Base-by-base conservation (phyloP, 2,888 invertebrate species). In the Oasisia sp. region DNA sequence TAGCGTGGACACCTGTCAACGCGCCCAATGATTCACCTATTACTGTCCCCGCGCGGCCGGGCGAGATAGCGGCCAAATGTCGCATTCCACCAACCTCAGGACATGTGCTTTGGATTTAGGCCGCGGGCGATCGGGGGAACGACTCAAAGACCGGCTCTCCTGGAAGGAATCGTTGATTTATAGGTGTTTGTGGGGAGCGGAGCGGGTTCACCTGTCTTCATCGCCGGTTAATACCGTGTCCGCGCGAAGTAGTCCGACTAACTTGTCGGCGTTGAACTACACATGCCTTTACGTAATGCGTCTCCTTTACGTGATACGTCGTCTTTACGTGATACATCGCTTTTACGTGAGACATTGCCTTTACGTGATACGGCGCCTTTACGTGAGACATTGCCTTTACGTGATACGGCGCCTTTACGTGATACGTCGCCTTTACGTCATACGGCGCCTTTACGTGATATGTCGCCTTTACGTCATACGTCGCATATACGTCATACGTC, bases 31-130 rank as follows among this genome's bases (percentile, higher is more conserved):
- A 74, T 74, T 74, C 74, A 74, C 74, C 74, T 74, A 74, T 19
- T 74, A 74, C 19, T 74, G 74, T 74, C 19, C 27, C 74, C 27
- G 19, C 19, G 14, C 19, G 27, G 19, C n/a, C 7, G 74, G 27
- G 19, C 4, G 27, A 19, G 74, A 74, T 74, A 74, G 74, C 74
- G 7, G 74, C 74, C 19, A 74, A 74, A 74, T 74, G 74, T 74
- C 74, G 74, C 74, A 74, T 74, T 74, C 74, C 74, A n/a, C 74
- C 19, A 19, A n/a, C 74, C 74, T 27, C 19, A 19, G 74, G 74
- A 74, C 74, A 74, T 74, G 74, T 74, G 74, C 74, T 74, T 74
- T 27, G 74, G 19, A 74, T 74, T 74, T 74, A 74, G 74, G 74
- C 74, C 74, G 19, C 19, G 27, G 5, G 74, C 27, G 27, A 19